These are phyloP conservation scores for Candoia aspera DNA, from an alignment of 2,113 vertebrate genomes.

Conservation along the genomic window DNA sequence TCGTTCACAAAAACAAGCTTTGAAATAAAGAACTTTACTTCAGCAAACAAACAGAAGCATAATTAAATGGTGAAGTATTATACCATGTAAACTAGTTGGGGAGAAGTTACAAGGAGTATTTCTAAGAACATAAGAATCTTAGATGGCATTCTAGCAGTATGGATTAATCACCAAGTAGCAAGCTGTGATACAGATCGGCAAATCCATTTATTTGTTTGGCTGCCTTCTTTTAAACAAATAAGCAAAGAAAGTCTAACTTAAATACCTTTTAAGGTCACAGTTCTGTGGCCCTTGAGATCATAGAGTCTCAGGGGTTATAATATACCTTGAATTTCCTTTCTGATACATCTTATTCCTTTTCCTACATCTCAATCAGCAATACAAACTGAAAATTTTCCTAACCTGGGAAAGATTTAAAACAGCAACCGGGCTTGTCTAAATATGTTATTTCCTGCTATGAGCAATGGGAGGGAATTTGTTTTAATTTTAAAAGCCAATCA, in stretches of 20 bases:
- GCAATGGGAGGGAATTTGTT: neutral
- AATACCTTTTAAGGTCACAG: neutral
- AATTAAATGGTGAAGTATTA: neutral
- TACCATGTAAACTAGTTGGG: neutral
- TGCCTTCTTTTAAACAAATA: neutral
- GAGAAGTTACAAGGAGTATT: neutral
- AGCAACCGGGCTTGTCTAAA: neutral
- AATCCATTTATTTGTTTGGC: neutral
- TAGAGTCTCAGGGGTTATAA: neutral
- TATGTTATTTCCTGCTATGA: neutral
- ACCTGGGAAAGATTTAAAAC: neutral
- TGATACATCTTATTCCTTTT: neutral
- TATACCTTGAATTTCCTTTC: neutral
- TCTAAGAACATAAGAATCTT: neutral
- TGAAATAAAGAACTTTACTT: slow-evolving; percentile 49
- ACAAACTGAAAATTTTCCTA: neutral
- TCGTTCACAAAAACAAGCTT: slow-evolving; percentile 26
- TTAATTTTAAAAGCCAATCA: neutral
- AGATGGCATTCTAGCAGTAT: neutral
- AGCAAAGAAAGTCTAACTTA: neutral
- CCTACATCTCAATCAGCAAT: neutral
- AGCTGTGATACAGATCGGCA: too few relatives aligned
- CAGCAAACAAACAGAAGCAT: slow-evolving; percentile 7
- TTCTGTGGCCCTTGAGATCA: neutral
- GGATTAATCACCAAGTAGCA: neutral